phyloP scores from a whole-genome alignment of 2,888 invertebrate genomes.

The Eudasyphora cyanicolor region DNA sequence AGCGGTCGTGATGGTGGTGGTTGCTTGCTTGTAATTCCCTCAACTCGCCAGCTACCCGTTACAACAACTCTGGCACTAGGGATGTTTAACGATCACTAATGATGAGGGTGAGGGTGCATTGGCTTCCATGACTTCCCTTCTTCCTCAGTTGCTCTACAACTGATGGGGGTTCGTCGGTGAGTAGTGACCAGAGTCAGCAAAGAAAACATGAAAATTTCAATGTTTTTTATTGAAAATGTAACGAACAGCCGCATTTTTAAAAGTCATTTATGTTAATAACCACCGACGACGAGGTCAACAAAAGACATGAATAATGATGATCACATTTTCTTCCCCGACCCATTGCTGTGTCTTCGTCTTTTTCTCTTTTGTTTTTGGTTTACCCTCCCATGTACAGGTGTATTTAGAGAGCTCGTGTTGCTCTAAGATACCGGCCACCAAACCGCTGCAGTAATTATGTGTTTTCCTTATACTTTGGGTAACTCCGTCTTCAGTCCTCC shows the following conservation, averaged over 20 bases:
- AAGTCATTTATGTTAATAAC: constrained; percentile 68
- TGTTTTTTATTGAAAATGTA: constrained; percentile 33
- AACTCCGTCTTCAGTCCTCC: neutral
- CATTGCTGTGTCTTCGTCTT: constrained; percentile 33
- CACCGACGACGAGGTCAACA: constrained; percentile 60
- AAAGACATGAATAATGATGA: constrained; percentile 52
- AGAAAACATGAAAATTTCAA: constrained; percentile 59
- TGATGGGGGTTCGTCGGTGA: constrained; percentile 57
- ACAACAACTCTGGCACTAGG: constrained; percentile 47
- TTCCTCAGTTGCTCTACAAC: neutral
- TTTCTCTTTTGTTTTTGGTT: too few relatives aligned
- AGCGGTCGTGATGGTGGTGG: constrained; percentile 49
- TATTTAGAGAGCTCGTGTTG: constrained; percentile 59
- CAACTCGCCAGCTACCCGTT: constrained; percentile 19
- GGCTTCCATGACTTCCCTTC: neutral
- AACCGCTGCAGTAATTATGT: neutral
- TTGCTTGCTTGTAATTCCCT: constrained; percentile 1
- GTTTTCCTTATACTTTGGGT: constrained; percentile 1
- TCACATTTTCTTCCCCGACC: constrained; percentile 31
- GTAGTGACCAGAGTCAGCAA: too few relatives aligned
- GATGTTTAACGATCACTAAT: constrained; percentile 45
- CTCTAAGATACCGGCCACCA: neutral
- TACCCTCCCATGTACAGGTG: constrained; percentile 48
- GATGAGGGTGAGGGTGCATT: constrained; percentile 62
- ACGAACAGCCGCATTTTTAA: constrained; percentile 66